These are phyloP conservation scores for Motacilla tschutschensis DNA, from an alignment of 2,113 vertebrate species.

Conservation along the genomic window DNA sequence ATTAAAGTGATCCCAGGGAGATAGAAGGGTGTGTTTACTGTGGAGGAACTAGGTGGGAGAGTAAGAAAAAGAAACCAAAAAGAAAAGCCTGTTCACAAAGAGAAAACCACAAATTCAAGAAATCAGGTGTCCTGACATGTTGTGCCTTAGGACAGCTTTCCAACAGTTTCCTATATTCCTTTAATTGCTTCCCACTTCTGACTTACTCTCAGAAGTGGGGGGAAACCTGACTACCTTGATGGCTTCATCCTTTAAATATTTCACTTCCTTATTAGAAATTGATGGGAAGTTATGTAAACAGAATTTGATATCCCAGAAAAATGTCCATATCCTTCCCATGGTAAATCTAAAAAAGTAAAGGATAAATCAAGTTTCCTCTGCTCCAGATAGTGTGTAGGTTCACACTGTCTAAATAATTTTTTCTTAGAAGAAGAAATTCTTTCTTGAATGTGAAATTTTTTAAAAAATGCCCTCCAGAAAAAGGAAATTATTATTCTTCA, in stretches of 20 bases:
- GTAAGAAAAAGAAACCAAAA: neutral
- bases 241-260: neutral
- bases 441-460: neutral
- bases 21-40: neutral
- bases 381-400: neutral
- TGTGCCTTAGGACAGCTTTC: neutral
- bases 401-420: neutral
- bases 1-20: neutral
- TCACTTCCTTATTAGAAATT: neutral
- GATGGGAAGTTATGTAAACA: neutral
- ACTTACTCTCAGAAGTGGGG: neutral
- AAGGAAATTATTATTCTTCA: neutral
- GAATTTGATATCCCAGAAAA: neutral
- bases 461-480: neutral
- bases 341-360: neutral
- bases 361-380: neutral
- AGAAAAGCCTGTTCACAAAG: neutral
- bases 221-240: neutral
- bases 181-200: neutral
- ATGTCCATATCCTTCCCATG: accelerated
- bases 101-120: neutral
- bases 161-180: neutral
- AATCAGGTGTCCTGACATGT: neutral
- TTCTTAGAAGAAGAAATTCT: neutral
- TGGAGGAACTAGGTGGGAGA: neutral